These are phyloP conservation scores for Ypsolopha scabrella DNA, from an alignment of 2,888 invertebrate species.

Conservation along the genomic window DNA sequence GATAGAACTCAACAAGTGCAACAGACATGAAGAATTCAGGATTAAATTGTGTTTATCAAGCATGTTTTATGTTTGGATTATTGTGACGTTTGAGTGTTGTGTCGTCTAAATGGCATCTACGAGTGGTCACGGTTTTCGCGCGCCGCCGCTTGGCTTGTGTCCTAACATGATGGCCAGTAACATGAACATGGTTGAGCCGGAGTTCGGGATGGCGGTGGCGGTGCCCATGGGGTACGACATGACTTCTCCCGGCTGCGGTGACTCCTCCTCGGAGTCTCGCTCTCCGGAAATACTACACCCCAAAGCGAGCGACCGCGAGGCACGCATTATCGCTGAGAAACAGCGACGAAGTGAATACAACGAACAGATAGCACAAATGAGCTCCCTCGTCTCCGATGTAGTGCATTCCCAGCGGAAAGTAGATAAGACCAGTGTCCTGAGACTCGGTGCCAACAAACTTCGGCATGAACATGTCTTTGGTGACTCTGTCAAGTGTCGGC, in stretches of 20 bases:
- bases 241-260: slow-evolving; percentile 35
- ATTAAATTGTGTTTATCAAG: slow-evolving; percentile 15
- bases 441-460: slow-evolving; percentile 88
- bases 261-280: slow-evolving; percentile 51
- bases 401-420: slow-evolving; percentile 85
- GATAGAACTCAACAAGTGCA: no score
- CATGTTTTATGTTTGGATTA: not conserved
- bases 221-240: slow-evolving; percentile 31
- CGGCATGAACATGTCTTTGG: slow-evolving; percentile 81
- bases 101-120: not conserved
- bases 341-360: slow-evolving; percentile 91
- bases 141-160: slow-evolving; percentile 11
- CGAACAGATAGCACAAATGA: slow-evolving; percentile 84
- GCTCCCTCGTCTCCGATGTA: slow-evolving; percentile 85
- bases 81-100: slow-evolving; percentile 3
- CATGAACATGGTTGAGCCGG: slow-evolving; percentile 23
- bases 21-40: slow-evolving; percentile 9
- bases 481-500: slow-evolving; percentile 57
- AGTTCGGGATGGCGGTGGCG: slow-evolving; percentile 35
- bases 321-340: slow-evolving; percentile 92
- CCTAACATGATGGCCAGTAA: slow-evolving; percentile 19
- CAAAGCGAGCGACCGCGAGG: slow-evolving; percentile 80
- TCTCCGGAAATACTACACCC: slow-evolving; percentile 48
- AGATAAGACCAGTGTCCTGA: slow-evolving; percentile 91
- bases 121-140: not conserved